Evolutionary conservation across 1,140 invertebrate species (phyloP).

Genomic region (Lineus longissimus): DNA sequence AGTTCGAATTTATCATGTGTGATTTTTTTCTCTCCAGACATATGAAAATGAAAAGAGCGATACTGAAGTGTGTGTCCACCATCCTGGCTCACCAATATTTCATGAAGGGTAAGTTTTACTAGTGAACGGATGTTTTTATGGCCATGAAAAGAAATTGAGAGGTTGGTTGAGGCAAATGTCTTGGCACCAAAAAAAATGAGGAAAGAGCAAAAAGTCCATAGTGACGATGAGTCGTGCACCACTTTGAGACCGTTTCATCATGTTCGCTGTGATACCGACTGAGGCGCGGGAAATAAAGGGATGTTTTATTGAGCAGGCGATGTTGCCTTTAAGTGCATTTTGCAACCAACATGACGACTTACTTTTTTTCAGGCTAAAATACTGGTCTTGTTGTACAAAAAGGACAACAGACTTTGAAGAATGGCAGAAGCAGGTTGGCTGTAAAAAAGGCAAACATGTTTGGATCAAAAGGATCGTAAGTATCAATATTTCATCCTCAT

Average conservation of each 20-base stretch:
- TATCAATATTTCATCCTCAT: background rate
- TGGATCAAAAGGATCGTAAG: constrained; percentile 75
- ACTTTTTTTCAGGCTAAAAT: constrained; percentile 71
- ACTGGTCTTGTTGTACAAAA: constrained; percentile 93
- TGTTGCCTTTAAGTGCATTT: too few species aligned
- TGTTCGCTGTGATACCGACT: too few species aligned
- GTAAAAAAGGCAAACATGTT: constrained; percentile 74
- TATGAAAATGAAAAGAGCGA: constrained; percentile 70
- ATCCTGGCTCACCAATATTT: constrained; percentile 90
- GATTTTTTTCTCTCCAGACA: constrained; percentile 49
- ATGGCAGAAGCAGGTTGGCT: constrained; percentile 84
- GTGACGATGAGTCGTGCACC: too few species aligned
- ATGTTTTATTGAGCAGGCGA: too few species aligned
- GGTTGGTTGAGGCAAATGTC: too few species aligned
- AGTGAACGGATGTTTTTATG: constrained; percentile 87
- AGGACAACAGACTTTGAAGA: constrained; percentile 89
- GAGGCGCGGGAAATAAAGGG: too few species aligned
- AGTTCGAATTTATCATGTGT: too few species aligned
- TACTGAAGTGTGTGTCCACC: constrained; percentile 70
- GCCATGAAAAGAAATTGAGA: constrained; percentile 62
- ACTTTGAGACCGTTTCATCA: too few species aligned
- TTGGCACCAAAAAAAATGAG: too few species aligned
- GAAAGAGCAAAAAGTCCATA: too few species aligned
- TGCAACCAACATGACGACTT: background rate
- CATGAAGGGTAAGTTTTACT: constrained; percentile 94